These are phyloP conservation scores for Mastigias papua DNA, from an alignment of 30 jellyfish, hydroid and myxozoan species.

Conservation along the genomic window DNA sequence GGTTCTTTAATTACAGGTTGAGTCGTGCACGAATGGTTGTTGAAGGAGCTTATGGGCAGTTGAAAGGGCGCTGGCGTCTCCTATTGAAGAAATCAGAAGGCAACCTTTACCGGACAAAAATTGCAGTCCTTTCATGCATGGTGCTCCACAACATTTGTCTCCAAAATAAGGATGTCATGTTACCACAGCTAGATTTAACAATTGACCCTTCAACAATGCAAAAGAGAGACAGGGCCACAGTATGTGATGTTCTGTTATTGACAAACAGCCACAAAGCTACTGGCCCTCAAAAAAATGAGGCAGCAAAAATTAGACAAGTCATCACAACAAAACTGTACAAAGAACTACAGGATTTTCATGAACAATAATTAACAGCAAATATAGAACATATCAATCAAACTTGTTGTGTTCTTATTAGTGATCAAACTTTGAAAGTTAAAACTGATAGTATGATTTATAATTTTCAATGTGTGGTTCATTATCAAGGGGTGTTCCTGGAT, in stretches of 20 bases:
- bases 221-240: constrained; percentile 45
- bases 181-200: constrained; percentile 50
- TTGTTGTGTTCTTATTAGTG: no score
- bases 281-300: not conserved
- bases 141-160: constrained; percentile 80
- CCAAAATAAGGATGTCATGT: constrained; percentile 58
- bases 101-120: constrained; percentile 46
- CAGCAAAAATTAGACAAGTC: no score
- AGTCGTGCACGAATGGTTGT: constrained; percentile 89
- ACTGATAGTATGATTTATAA: no score
- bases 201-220: constrained; percentile 53
- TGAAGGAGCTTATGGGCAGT: constrained; percentile 88
- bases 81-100: constrained; percentile 67
- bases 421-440: no score
- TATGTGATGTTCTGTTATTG: constrained; percentile 36
- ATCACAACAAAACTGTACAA: no score
- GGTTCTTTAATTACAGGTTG: constrained; percentile 78
- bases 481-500: no score
- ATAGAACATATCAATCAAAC: no score
- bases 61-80: constrained; percentile 73
- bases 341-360: no score
- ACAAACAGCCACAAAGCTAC: not conserved
- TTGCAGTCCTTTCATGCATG: constrained; percentile 67
- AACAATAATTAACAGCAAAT: no score
- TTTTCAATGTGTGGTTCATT: no score